A percentile compares a stretch with the other conserved stretches of the same genome.
Conservation (phyloP, 2,888 invertebrate species). For the Ptychoptera albimana region DNA sequence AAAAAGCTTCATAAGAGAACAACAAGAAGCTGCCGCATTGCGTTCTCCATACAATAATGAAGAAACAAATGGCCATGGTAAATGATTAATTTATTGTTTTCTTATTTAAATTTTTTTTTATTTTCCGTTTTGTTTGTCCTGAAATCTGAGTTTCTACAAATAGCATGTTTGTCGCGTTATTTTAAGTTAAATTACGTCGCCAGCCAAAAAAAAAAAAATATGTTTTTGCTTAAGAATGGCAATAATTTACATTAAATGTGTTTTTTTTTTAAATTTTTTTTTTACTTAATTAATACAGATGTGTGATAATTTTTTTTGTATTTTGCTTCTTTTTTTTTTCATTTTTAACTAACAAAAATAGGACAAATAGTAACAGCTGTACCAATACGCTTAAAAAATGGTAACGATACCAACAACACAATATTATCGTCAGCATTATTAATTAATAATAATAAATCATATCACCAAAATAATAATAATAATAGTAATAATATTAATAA, state of each 20-base stretch:
- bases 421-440: slow-evolving; percentile 8
- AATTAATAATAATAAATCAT: slow-evolving; percentile 18
- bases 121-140: not conserved
- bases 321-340: slow-evolving; percentile 5
- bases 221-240: not conserved
- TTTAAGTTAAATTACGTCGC: slow-evolving; percentile 1
- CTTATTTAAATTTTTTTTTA: not conserved
- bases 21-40: slow-evolving; percentile 45
- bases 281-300: slow-evolving; percentile 1
- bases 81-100: not conserved
- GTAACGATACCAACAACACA: slow-evolving; percentile 17
- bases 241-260: not conserved
- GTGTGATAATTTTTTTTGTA: slow-evolving; percentile 6
- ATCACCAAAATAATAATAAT: slow-evolving; percentile 12
- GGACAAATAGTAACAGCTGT: slow-evolving; percentile 30
- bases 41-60: slow-evolving; percentile 16
- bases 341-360: slow-evolving; percentile 11
- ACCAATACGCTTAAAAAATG: slow-evolving; percentile 26
- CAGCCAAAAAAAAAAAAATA: not conserved
- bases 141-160: not conserved
- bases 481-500: slow-evolving; percentile 9
- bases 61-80: slow-evolving; percentile 24
- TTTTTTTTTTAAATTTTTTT: not conserved
- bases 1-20: slow-evolving; percentile 68
- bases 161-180: not conserved